Conservation (phyloP, 1,140 invertebrate species). For the Halyomorpha halys region DNA sequence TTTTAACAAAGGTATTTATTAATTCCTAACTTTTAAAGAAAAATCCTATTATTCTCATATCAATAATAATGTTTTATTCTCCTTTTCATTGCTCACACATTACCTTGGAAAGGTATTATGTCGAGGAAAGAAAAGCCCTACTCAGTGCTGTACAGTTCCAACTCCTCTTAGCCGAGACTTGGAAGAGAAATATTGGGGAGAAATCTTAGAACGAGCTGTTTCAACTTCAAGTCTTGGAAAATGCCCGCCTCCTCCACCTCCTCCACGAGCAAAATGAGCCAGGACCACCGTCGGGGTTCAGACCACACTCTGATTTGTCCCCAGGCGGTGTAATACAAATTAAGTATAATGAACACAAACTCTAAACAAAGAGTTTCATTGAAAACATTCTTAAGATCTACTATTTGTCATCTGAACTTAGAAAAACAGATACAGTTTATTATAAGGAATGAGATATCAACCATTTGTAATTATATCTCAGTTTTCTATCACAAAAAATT, state of each 20-base stretch:
- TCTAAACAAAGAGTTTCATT: background rate
- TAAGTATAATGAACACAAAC: background rate
- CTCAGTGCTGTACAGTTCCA: conserved; percentile 21
- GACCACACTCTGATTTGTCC: conserved; percentile 10
- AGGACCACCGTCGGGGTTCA: conserved; percentile 15
- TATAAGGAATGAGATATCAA: no score
- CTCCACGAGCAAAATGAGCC: conserved; percentile 18
- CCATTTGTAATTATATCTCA: no score
- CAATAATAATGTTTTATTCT: no score
- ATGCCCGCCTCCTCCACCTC: conserved; percentile 31
- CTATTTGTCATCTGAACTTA: no score
- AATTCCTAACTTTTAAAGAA: background rate
- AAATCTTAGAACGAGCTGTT: conserved; percentile 58
- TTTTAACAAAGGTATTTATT: conserved; percentile 54
- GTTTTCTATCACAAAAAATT: no score
- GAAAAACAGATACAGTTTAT: no score
- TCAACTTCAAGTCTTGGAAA: conserved; percentile 56
- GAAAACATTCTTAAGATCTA: background rate
- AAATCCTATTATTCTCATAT: background rate
- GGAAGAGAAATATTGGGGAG: conserved; percentile 65
- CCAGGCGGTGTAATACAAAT: background rate
- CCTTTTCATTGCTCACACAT: no score
- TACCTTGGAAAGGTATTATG: conserved; percentile 19
- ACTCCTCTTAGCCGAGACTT: conserved; percentile 41
- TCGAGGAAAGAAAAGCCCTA: conserved; percentile 25